Evolutionary conservation across 2,113 vertebrate species (phyloP).

Genomic region (Oreochromis tanganicae): DNA sequence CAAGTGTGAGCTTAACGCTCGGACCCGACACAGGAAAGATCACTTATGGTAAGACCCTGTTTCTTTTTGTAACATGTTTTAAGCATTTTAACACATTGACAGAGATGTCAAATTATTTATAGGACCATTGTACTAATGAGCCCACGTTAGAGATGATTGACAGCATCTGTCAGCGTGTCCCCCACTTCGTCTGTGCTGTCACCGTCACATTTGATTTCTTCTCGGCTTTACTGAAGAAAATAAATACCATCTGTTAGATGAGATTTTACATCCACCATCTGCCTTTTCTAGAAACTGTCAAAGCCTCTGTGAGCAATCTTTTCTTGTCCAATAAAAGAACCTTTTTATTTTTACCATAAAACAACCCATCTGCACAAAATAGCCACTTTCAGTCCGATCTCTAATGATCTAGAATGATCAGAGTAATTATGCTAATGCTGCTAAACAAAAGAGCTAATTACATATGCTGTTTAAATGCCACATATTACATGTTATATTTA

Average conservation of each 20-base stretch:
- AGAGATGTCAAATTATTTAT: neutral
- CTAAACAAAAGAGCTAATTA: neutral
- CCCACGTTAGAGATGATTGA: neutral
- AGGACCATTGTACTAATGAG: neutral
- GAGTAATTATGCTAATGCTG: neutral
- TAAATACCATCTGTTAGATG: neutral
- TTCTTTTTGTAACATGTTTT: neutral
- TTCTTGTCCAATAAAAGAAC: neutral
- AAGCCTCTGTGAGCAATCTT: neutral
- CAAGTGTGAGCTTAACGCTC: constrained; percentile 72
- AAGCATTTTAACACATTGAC: neutral
- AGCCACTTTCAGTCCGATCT: neutral
- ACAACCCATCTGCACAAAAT: neutral
- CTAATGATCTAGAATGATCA: neutral
- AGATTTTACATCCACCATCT: constrained; percentile 1
- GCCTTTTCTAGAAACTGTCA: neutral
- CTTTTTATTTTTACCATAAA: neutral
- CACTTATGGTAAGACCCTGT: constrained; percentile 77
- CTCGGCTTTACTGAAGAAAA: neutral
- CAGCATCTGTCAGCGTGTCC: neutral
- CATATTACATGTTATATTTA: neutral
- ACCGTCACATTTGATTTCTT: neutral
- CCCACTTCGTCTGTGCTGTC: neutral
- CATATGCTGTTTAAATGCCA: neutral
- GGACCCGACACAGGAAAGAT: constrained; percentile 65